Percentiles rank a stretch among this genome's conserved stretches.
These are phyloP conservation scores for Bombus balteatus DNA, from an alignment of 1,140 invertebrate genomes.

Conservation along the genomic window DNA sequence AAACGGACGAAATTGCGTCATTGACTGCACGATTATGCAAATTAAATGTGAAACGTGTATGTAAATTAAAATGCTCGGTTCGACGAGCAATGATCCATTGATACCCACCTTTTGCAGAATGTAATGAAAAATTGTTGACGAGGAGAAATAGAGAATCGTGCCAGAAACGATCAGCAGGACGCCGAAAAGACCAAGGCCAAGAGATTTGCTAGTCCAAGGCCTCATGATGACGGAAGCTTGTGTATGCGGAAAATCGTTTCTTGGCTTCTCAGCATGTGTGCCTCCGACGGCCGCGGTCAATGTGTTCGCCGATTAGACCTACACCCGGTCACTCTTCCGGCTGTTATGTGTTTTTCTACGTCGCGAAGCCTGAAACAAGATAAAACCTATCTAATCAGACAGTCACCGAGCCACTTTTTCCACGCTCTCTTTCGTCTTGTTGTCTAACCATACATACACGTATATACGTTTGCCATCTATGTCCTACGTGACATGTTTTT, in stretches of 20 bases:
- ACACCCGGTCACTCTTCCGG: slow-evolving; percentile 3
- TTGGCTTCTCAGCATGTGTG: slow-evolving; percentile 68
- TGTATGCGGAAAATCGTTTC: slow-evolving; percentile 4
- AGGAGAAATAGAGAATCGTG: slow-evolving; percentile 66
- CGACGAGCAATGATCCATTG: not conserved
- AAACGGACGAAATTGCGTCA: not conserved
- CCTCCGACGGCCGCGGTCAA: slow-evolving; percentile 29
- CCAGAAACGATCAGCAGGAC: slow-evolving; percentile 79
- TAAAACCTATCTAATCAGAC: slow-evolving; percentile 69
- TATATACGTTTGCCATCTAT: not conserved
- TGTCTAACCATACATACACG: not conserved
- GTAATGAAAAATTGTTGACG: slow-evolving; percentile 67
- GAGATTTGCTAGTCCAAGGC: slow-evolving; percentile 75
- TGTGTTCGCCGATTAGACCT: slow-evolving; percentile 40
- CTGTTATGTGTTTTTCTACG: not conserved
- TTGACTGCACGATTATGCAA: not conserved
- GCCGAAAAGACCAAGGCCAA: slow-evolving; percentile 73
- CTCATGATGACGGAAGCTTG: slow-evolving; percentile 71
- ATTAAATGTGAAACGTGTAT: not conserved
- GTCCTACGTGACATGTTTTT: not conserved
- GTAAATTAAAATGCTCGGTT: not conserved
- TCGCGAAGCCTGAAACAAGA: slow-evolving; percentile 55
- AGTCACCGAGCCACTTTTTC: not conserved
- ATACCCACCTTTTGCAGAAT: slow-evolving; percentile 72
- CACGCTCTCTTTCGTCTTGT: not conserved